These are phyloP conservation scores for Caradrina kadenii DNA, from an alignment of 2,888 invertebrate genomes.

Conservation along the genomic window DNA sequence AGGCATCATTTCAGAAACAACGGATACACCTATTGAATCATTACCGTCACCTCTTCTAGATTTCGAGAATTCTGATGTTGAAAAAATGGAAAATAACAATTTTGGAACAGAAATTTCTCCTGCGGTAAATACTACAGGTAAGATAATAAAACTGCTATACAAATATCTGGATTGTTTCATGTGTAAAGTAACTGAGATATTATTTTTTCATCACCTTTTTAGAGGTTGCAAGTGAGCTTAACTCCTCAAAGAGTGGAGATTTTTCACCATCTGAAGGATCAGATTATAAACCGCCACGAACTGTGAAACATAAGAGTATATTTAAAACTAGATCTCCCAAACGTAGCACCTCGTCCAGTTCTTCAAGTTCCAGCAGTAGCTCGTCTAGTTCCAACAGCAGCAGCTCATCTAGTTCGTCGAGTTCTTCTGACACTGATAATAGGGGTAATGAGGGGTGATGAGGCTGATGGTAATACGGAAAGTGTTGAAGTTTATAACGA, in stretches of 20 bases:
- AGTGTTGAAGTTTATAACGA: constrained; percentile 28
- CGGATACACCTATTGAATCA: constrained; percentile 17
- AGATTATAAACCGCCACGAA: constrained; percentile 41
- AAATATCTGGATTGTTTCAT: constrained; percentile 27
- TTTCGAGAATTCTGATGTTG: constrained; percentile 28
- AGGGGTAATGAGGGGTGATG: no score
- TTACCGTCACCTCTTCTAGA: constrained; percentile 20
- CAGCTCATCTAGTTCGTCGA: constrained; percentile 32
- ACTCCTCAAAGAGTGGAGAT: constrained; percentile 38
- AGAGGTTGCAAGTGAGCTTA: constrained; percentile 30
- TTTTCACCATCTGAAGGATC: constrained; percentile 51
- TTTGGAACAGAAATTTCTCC: constrained; percentile 26
- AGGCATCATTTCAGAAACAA: constrained; percentile 21
- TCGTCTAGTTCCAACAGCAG: constrained; percentile 32
- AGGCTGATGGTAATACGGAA: constrained; percentile 15
- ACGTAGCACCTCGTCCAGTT: constrained; percentile 36
- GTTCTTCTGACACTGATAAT: not conserved
- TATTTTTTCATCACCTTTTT: constrained; percentile 37
- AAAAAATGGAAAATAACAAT: constrained; percentile 36
- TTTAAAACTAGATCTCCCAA: constrained; percentile 38
- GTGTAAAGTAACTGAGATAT: constrained; percentile 3
- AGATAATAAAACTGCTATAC: constrained; percentile 40
- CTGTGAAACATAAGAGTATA: constrained; percentile 36
- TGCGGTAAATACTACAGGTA: constrained; percentile 36
- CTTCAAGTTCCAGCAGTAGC: constrained; percentile 36